These are phyloP conservation scores for Oxyura jamaicensis DNA, from an alignment of 2,113 vertebrate species.

Conservation along the genomic window DNA sequence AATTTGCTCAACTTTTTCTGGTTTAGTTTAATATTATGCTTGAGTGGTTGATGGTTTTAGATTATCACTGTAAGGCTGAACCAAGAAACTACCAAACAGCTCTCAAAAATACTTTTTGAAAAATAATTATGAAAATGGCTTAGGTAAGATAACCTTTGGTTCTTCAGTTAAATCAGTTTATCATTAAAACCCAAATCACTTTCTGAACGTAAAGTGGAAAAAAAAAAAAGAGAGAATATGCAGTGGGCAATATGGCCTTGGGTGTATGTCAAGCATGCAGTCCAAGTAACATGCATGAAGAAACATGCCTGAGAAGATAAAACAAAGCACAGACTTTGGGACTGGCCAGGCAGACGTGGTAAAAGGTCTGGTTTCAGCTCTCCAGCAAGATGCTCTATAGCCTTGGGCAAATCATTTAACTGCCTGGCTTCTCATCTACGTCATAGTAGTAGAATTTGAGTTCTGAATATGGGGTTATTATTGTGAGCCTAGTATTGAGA, in stretches of 20 bases:
- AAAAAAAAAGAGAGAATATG: background rate
- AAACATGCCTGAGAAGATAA: constrained; percentile 45
- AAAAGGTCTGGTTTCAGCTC: constrained; percentile 43
- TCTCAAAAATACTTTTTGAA: background rate
- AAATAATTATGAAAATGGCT: background rate
- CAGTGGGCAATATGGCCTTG: background rate
- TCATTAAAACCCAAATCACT: background rate
- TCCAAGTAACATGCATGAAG: background rate
- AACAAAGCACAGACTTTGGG: constrained; percentile 23
- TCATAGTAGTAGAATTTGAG: background rate
- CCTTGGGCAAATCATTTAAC: constrained; percentile 13
- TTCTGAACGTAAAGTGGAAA: background rate
- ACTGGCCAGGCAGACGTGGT: background rate
- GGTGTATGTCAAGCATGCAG: background rate
- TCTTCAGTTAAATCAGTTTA: background rate
- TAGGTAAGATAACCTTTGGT: background rate
- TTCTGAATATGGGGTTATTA: background rate
- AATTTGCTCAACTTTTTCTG: background rate
- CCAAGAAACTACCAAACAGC: background rate
- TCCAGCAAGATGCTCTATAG: background rate
- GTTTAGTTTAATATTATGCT: background rate
- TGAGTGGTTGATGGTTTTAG: background rate
- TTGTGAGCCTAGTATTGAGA: background rate
- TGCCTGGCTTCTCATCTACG: background rate
- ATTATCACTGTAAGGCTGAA: background rate